Percentiles rank a stretch among this genome's conserved stretches.
Conservation (phyloP, 2,888 invertebrate genomes). For the Mesorhabditis belari region DNA sequence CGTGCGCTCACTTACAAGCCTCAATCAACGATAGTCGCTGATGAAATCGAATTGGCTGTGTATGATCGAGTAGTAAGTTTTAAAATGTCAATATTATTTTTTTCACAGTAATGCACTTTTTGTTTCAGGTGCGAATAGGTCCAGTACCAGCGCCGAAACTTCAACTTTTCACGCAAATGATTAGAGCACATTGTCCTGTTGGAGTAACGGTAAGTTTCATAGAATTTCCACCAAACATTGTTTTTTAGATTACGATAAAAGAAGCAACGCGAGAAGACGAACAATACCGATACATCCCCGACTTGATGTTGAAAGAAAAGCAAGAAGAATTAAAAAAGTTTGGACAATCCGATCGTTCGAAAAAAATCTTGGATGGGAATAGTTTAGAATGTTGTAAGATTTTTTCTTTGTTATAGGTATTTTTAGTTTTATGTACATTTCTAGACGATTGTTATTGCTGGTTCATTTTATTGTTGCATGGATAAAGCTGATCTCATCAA, state of each 20-base stretch:
- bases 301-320: conserved; percentile 39
- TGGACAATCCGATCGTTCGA: conserved; percentile 47
- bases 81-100: background rate
- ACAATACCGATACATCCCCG: conserved; percentile 48
- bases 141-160: conserved; percentile 39
- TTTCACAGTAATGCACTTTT: background rate
- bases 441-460: too few relatives aligned
- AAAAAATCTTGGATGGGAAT: conserved; percentile 50
- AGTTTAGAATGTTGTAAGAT: background rate
- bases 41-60: conserved; percentile 30
- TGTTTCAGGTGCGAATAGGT: conserved; percentile 9
- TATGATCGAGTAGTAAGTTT: conserved; percentile 42
- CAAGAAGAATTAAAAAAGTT: conserved; percentile 44
- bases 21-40: conserved; percentile 33
- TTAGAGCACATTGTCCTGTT: conserved; percentile 42
- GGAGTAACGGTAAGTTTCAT: conserved; percentile 31
- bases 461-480: too few relatives aligned
- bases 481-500: too few relatives aligned
- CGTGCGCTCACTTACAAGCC: conserved; percentile 38
- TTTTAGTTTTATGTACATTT: conserved; percentile 1
- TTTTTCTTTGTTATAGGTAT: background rate
- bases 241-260: conserved; percentile 41
- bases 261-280: conserved; percentile 48
- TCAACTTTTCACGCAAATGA: conserved; percentile 35
- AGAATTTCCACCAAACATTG: background rate